Percentiles rank a stretch among this genome's conserved stretches.
Evolutionary conservation across 2,888 invertebrate genomes (phyloP).

Genomic region (Meghimatium bilineatum): DNA sequence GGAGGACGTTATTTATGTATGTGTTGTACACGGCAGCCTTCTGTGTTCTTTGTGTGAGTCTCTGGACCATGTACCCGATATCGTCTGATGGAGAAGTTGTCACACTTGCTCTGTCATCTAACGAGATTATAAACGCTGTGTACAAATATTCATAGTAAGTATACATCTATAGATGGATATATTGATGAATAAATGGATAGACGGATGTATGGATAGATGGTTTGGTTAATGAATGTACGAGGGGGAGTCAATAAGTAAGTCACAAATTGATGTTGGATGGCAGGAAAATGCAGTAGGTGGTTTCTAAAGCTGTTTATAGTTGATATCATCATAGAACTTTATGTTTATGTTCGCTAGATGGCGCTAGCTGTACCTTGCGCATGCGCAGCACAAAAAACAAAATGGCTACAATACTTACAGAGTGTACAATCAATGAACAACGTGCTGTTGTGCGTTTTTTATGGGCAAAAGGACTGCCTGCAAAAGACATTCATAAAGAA

Average conservation of each 20-base stretch:
- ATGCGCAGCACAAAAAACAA: too few relatives aligned
- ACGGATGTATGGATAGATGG: background rate
- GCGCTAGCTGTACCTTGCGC: too few relatives aligned
- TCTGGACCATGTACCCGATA: constrained; percentile 8
- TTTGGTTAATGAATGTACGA: background rate
- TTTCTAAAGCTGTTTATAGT: too few relatives aligned
- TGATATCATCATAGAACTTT: too few relatives aligned
- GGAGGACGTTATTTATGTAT: background rate
- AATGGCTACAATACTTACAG: too few relatives aligned
- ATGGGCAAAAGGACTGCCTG: too few relatives aligned
- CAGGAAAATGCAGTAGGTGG: too few relatives aligned
- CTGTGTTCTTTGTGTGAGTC: background rate
- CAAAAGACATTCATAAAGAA: too few relatives aligned
- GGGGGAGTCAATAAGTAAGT: background rate
- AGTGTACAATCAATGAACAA: too few relatives aligned
- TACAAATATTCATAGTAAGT: constrained; percentile 38
- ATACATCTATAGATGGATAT: background rate
- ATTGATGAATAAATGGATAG: background rate
- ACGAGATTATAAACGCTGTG: constrained; percentile 23
- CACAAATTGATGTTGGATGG: background rate
- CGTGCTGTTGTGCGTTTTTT: too few relatives aligned
- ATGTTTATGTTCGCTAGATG: too few relatives aligned
- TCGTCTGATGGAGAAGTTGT: background rate
- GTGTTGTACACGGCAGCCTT: background rate
- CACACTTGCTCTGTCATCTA: constrained; percentile 8